Evolutionary conservation across 2,888 invertebrate genomes (phyloP).

Genomic region (Orthosia incerta): DNA sequence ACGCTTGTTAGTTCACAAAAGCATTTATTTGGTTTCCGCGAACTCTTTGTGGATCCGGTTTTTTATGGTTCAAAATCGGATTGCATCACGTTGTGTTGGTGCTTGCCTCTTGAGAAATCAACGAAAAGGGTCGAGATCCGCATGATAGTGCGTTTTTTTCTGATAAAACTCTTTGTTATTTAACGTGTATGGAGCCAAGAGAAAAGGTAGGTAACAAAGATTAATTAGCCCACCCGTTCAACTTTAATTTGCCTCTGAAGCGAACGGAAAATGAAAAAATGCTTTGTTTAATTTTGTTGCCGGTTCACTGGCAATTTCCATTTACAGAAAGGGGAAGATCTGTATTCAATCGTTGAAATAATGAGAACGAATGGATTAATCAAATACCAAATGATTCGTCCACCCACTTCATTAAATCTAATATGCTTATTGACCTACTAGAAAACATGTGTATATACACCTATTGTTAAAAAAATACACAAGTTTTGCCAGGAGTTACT

Average conservation of each 20-base stretch:
- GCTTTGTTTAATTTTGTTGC: conserved; percentile 21
- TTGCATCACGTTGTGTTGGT: conserved; percentile 21
- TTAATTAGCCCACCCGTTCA: conserved; percentile 15
- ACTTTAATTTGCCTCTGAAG: conserved; percentile 9
- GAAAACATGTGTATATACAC: not conserved
- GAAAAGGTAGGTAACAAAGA: conserved; percentile 13
- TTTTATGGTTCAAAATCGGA: conserved; percentile 15
- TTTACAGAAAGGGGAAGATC: not conserved
- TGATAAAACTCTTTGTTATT: not conserved
- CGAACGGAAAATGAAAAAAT: conserved; percentile 19
- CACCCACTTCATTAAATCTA: not conserved
- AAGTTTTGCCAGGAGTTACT: not conserved
- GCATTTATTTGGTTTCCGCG: not conserved
- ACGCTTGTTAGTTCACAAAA: not conserved
- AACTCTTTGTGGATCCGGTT: not conserved
- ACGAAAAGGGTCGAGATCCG: not conserved
- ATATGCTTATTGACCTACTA: not conserved
- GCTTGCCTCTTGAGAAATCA: conserved; percentile 35
- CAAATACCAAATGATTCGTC: not conserved
- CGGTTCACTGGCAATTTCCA: conserved; percentile 8
- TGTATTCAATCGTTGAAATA: not conserved
- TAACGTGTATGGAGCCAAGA: not conserved
- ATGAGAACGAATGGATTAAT: not conserved
- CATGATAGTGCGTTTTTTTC: not conserved
- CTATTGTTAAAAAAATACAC: not conserved